Percentiles rank a stretch among this genome's conserved stretches.
Evolutionary conservation across 1,140 invertebrate genomes (phyloP).

Genomic region (Bombus superbus): DNA sequence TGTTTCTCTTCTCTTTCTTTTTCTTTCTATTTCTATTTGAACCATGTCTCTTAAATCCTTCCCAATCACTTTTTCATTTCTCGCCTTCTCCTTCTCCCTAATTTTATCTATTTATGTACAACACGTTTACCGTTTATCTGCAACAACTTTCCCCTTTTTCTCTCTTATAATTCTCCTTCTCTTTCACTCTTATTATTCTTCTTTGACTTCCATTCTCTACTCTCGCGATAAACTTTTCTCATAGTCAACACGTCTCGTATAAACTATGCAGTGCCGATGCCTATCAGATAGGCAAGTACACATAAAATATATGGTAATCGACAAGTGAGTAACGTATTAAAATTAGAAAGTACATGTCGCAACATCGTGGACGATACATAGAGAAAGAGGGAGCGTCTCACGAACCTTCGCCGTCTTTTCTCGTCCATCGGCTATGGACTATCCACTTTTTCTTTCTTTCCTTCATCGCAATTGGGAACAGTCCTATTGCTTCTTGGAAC

Average conservation of each 20-base stretch:
- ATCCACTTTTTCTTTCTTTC: neutral
- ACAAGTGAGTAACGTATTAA: slow-evolving; percentile 77
- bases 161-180: neutral
- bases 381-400: slow-evolving; percentile 34
- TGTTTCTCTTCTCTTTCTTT: slow-evolving; percentile 33
- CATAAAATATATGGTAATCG: slow-evolving; percentile 79
- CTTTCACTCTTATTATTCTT: neutral
- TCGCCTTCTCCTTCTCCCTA: slow-evolving; percentile 21
- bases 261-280: slow-evolving; percentile 77
- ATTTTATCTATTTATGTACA: slow-evolving; percentile 74
- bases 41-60: slow-evolving; percentile 27
- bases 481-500: neutral
- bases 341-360: slow-evolving; percentile 79
- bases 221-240: slow-evolving; percentile 72
- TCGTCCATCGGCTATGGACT: neutral
- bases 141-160: slow-evolving; percentile 48
- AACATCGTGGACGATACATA: slow-evolving; percentile 73
- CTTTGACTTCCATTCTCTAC: neutral
- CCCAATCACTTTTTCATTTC: slow-evolving; percentile 7
- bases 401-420: neutral
- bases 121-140: slow-evolving; percentile 66
- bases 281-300: slow-evolving; percentile 77
- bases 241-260: slow-evolving; percentile 76
- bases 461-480: neutral
- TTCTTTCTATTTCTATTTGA: slow-evolving; percentile 25